Conservation (phyloP, 2,888 invertebrate species). For the Pogonocherus hispidulus region DNA sequence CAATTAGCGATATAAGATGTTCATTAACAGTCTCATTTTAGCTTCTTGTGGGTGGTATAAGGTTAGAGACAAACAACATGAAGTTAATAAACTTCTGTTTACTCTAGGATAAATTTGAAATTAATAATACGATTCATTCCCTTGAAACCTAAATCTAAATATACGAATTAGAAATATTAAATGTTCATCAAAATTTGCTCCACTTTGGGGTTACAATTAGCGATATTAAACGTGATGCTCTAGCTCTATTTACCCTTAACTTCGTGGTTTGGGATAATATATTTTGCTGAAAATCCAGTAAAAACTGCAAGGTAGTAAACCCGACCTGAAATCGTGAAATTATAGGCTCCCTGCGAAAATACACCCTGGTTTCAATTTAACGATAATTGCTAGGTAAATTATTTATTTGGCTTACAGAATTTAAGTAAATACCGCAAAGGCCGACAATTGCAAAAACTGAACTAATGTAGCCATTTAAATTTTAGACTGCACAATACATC, state of each 20-base stretch:
- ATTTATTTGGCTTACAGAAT: neutral
- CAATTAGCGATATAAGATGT: neutral
- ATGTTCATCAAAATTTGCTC: neutral
- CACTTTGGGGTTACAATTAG: neutral
- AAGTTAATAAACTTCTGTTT: neutral
- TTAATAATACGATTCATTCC: neutral
- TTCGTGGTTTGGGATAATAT: neutral
- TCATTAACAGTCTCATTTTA: neutral
- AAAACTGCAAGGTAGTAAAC: neutral
- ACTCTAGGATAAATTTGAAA: neutral
- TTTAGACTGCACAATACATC: constrained; percentile 28
- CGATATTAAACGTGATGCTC: neutral
- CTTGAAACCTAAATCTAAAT: neutral
- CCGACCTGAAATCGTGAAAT: neutral
- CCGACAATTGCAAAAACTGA: constrained; percentile 22
- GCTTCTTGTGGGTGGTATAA: neutral
- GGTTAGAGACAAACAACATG: constrained; percentile 1
- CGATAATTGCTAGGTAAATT: neutral
- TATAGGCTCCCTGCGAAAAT: too few species aligned
- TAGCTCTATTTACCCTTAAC: neutral
- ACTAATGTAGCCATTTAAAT: constrained; percentile 34
- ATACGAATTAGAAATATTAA: neutral
- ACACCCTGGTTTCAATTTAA: neutral
- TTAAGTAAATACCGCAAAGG: neutral
- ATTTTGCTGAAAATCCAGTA: neutral